Base-by-base conservation (phyloP, 2,797 vertebrate genomes). In the Stomatorhinus walkeri region DNA sequence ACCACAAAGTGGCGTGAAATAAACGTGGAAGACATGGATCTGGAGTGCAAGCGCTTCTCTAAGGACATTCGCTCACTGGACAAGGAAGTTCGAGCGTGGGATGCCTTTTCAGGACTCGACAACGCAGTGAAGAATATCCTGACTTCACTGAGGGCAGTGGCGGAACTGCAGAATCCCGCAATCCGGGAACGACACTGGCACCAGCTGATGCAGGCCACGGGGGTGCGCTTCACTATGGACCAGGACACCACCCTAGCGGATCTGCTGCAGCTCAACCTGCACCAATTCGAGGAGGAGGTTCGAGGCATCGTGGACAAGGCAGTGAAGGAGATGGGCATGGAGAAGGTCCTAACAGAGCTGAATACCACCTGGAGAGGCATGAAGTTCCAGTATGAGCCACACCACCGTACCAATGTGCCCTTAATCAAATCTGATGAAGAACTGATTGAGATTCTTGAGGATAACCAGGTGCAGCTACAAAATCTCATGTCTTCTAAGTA, bases 401-500 rank as follows among this genome's bases (percentile, higher is more conserved):
- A 99, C 88, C 91, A 93, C 0, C 93, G 95, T 64, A 98, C 95
- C 0, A 85, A 76, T 7, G 46, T 97, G 22, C 97, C 96, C 0
- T 91, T 99, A 91, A 94, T 98, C 88, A 95, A 92, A 88, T 95
- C 94, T 0, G 94, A 98, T 0, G 97, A 98, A 91, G 97, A 97
- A 61, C 96, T 99, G 52, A 95, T 98, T 0, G 97, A 98, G 91
- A 97, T 96, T 0, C 94, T 99, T 90, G 98, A 99, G 87, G 98
- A 99, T 91, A 98, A 98, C 94, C 98, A 99, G 91, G 97, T 99
- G 64, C 97, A 99, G 90, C 95, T 99, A 89, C 98, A 99, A 93
- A 95, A 94, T 89, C 93, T 98, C 83, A 97, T 98, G 95, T 95
- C 95, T 0, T 98, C 97, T 88, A 98, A 97, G 91, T 94, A 97